Percentiles rank a stretch among this genome's conserved stretches.
These are phyloP conservation scores for Eleutherodactylus coqui DNA, from an alignment of 2,797 vertebrate genomes.

Conservation along the genomic window DNA sequence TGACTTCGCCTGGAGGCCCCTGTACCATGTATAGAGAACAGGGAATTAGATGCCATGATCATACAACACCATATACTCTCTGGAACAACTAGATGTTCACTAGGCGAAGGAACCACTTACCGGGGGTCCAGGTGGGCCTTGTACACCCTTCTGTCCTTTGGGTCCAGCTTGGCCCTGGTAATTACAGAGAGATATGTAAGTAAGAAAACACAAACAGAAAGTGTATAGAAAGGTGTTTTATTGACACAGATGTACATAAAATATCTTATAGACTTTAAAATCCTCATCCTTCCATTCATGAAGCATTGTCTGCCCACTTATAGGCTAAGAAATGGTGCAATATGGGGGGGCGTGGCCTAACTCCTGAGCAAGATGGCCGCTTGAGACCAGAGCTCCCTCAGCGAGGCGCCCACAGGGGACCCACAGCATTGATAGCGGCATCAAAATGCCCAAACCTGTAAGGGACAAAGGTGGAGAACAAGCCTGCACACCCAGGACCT, in stretches of 20 bases:
- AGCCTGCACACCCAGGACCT: no score
- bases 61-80: not conserved
- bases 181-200: constrained; percentile 23
- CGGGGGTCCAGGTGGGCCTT: constrained; percentile 84
- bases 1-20: constrained; percentile 89
- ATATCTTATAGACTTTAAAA: not conserved
- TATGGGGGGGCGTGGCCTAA: no score
- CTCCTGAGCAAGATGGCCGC: no score
- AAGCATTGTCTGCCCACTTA: not conserved
- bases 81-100: no score
- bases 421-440: no score
- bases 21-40: constrained; percentile 58
- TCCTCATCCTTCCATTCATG: not conserved
- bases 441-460: no score
- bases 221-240: not conserved
- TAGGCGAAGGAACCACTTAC: constrained; percentile 75
- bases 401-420: no score
- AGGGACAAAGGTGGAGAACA: no score
- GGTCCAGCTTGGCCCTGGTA: constrained; percentile 87
- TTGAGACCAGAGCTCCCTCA: no score
- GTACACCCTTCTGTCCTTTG: constrained; percentile 89
- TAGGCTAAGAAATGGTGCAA: not conserved
- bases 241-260: not conserved
- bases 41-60: not conserved
- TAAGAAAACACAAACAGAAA: not conserved